These are phyloP conservation scores for Ophion obscuratus DNA, from an alignment of 2,888 invertebrate species.

Conservation along the genomic window DNA sequence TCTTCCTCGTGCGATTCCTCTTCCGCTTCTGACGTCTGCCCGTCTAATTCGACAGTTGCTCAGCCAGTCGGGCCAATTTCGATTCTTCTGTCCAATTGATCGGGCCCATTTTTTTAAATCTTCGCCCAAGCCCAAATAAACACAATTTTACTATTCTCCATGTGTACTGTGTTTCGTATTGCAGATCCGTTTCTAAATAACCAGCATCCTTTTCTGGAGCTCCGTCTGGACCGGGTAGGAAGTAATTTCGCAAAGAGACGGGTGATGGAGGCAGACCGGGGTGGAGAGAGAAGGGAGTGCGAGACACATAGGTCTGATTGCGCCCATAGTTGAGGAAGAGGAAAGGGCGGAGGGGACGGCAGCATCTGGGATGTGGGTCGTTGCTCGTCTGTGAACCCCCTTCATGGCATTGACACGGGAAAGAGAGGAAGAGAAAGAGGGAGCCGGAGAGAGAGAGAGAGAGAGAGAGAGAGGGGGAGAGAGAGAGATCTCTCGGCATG, in stretches of 20 bases:
- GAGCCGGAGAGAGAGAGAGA: constrained; percentile 17
- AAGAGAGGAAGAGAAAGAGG: constrained; percentile 4
- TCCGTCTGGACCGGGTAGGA: constrained; percentile 35
- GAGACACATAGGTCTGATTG: constrained; percentile 47
- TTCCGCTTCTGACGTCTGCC: too few relatives aligned
- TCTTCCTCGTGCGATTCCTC: too few relatives aligned
- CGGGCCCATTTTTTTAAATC: background rate
- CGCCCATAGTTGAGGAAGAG: constrained; percentile 40
- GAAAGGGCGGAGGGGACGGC: constrained; percentile 17
- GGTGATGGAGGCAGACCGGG: background rate
- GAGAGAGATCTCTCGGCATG: constrained; percentile 47
- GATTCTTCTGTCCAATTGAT: background rate
- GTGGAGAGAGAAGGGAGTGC: constrained; percentile 13
- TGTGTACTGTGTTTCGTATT: background rate
- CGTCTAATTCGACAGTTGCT: too few relatives aligned
- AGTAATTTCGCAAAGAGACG: constrained; percentile 38
- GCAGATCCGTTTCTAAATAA: constrained; percentile 20
- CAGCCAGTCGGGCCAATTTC: too few relatives aligned
- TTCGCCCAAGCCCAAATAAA: background rate
- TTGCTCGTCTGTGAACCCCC: constrained; percentile 66
- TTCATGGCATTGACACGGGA: constrained; percentile 62
- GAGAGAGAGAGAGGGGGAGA: constrained; percentile 12
- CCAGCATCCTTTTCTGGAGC: constrained; percentile 16
- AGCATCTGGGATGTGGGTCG: constrained; percentile 67
- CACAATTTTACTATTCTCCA: background rate